These are phyloP conservation scores for Pica pica DNA, from an alignment of 2,113 vertebrate genomes.

Conservation along the genomic window DNA sequence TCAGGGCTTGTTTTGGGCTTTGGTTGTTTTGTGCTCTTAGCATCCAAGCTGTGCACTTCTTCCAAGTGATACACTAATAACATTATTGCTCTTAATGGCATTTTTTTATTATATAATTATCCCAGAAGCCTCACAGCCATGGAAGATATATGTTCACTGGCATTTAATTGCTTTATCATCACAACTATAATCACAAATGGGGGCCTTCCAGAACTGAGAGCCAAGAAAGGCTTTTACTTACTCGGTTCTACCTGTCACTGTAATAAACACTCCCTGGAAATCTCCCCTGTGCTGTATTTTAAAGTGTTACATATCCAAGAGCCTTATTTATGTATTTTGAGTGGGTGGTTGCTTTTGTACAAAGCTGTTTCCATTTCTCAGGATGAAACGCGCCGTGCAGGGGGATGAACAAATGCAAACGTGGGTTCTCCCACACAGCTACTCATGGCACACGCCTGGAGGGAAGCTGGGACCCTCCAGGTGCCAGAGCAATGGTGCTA, in stretches of 20 bases:
- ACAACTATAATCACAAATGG: conserved; percentile 7
- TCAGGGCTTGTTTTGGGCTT: background rate
- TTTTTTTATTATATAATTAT: conserved; percentile 35
- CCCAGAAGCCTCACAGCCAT: conserved; percentile 1
- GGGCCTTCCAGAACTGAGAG: conserved; percentile 5
- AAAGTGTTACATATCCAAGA: background rate
- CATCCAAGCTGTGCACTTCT: background rate
- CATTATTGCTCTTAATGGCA: conserved; percentile 7
- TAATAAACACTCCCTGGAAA: background rate
- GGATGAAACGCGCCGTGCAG: background rate
- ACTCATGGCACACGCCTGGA: fast-evolving
- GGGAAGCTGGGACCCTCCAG: background rate
- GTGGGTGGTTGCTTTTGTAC: background rate
- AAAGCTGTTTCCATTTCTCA: background rate
- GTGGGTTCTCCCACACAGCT: background rate
- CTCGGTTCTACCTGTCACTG: background rate
- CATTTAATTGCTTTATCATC: conserved; percentile 38
- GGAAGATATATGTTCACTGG: background rate
- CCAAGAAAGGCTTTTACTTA: background rate
- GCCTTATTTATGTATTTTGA: background rate
- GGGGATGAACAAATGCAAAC: fast-evolving
- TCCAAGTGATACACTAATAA: conserved; percentile 19
- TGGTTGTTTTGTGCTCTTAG: background rate
- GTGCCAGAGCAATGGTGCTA: fast-evolving
- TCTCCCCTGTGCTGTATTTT: background rate